Conservation (phyloP, 2,113 vertebrate species). For the Oreotrochilus melanogaster region DNA sequence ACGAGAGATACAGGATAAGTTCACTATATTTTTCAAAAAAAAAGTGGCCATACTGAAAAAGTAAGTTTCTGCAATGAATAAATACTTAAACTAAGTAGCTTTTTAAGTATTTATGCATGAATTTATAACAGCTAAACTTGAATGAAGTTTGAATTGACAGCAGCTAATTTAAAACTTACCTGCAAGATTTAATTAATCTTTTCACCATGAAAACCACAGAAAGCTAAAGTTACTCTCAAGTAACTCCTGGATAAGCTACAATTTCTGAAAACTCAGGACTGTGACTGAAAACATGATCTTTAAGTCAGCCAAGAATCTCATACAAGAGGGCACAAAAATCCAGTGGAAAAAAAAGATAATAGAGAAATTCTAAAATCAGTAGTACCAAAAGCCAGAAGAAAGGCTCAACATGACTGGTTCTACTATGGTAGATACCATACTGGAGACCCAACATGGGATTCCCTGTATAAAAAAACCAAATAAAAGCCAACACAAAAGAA, state of each 20-base stretch:
- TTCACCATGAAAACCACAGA: background rate
- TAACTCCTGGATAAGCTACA: background rate
- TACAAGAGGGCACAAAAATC: background rate
- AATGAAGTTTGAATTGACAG: background rate
- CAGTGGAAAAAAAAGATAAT: background rate
- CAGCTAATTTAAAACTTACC: background rate
- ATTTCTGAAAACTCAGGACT: background rate
- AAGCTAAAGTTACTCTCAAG: background rate
- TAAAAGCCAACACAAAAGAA: rapidly evolving
- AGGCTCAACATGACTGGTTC: background rate
- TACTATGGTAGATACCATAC: background rate
- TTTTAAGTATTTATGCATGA: background rate
- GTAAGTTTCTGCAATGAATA: background rate
- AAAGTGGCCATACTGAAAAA: background rate
- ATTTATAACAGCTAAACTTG: background rate
- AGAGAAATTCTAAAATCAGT: background rate
- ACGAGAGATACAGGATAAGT: background rate
- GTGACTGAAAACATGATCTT: background rate
- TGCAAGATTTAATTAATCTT: background rate
- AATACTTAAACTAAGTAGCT: background rate
- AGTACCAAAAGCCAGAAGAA: background rate
- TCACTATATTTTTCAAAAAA: background rate
- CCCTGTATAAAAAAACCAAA: background rate
- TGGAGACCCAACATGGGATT: background rate
- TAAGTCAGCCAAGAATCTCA: background rate